Evolutionary conservation across 2,113 vertebrate species (phyloP).

Genomic region (Maccullochella peelii): DNA sequence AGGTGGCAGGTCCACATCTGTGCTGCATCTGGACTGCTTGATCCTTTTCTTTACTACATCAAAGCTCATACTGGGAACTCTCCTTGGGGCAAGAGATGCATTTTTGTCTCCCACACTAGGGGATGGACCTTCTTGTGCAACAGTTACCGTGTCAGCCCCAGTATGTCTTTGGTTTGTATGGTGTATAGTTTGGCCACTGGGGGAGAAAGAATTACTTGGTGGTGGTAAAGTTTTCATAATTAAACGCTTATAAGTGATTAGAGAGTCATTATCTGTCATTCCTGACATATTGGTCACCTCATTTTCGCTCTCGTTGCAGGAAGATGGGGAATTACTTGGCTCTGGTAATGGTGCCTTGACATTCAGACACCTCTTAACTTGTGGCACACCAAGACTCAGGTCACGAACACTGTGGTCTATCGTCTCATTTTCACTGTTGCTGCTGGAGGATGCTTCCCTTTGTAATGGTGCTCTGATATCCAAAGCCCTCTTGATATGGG

Average conservation of each 20-base stretch:
- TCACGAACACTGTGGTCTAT: constrained; percentile 15
- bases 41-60: constrained; percentile 26
- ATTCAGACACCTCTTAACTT: constrained; percentile 26
- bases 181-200: constrained; percentile 36
- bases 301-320: constrained; percentile 33
- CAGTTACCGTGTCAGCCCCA: background rate
- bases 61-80: constrained; percentile 18
- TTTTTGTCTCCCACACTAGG: background rate
- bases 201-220: constrained; percentile 8
- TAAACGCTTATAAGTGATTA: constrained; percentile 62
- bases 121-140: constrained; percentile 4
- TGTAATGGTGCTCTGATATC: constrained; percentile 12
- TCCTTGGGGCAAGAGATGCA: background rate
- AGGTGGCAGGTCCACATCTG: constrained; percentile 19
- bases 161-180: background rate
- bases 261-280: constrained; percentile 29
- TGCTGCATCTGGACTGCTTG: background rate
- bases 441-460: constrained; percentile 27
- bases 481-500: constrained; percentile 8
- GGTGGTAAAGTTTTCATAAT: constrained; percentile 58
- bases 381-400: constrained; percentile 50
- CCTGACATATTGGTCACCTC: background rate
- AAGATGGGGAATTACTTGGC: constrained; percentile 25
- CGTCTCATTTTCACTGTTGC: constrained; percentile 44
- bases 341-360: constrained; percentile 49